These are phyloP conservation scores for Lasius platythorax DNA, from an alignment of 2,888 invertebrate genomes.

Conservation along the genomic window DNA sequence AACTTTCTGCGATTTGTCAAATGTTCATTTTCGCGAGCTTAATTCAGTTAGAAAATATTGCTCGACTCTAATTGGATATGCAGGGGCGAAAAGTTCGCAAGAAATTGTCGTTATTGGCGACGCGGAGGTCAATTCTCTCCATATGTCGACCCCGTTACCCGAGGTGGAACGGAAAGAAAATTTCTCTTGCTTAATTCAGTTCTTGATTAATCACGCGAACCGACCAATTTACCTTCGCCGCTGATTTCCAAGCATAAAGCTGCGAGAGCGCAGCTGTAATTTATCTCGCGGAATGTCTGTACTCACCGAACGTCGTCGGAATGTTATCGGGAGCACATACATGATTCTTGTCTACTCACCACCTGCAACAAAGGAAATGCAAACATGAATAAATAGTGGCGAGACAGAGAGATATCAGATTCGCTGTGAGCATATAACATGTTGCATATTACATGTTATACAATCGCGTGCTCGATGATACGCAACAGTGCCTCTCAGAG, in stretches of 20 bases:
- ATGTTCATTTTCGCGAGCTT: background rate
- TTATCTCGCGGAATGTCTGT: conserved; percentile 14
- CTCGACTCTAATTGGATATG: conserved; percentile 33
- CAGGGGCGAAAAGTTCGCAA: conserved; percentile 15
- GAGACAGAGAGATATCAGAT: conserved; percentile 37
- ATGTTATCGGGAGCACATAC: background rate
- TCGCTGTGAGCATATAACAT: conserved; percentile 26
- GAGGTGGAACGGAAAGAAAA: background rate
- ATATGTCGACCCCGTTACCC: background rate
- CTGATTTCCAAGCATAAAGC: conserved; percentile 11
- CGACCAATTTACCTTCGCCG: conserved; percentile 32
- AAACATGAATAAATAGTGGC: conserved; percentile 53
- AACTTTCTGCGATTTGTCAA: conserved; percentile 26
- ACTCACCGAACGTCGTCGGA: conserved; percentile 10
- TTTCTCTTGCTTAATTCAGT: conserved; percentile 31
- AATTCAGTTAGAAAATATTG: conserved; percentile 32
- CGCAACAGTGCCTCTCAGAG: conserved; percentile 47
- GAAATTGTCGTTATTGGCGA: conserved; percentile 18
- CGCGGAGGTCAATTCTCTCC: conserved; percentile 18
- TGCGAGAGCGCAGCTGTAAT: conserved; percentile 1
- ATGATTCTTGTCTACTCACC: conserved; percentile 72
- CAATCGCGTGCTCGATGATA: conserved; percentile 52
- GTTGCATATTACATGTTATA: conserved; percentile 44
- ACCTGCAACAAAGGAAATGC: conserved; percentile 74
- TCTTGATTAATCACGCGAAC: conserved; percentile 6